phyloP scores from a whole-genome alignment of 1,140 invertebrate species.

The Plectrocnemia conspersa region DNA sequence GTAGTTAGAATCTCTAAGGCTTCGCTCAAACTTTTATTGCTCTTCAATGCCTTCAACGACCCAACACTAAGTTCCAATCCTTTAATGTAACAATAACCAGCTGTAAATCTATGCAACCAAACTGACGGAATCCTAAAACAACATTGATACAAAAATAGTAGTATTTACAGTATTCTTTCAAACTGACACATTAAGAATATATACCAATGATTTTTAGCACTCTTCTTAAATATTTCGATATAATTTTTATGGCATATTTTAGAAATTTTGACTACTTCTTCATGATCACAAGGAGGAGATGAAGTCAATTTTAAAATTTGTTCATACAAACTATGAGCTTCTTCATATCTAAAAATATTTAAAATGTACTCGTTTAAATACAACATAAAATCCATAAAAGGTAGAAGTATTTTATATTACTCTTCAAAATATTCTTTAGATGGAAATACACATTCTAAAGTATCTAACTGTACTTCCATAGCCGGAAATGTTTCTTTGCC shows the following conservation, averaged over 20 bases:
- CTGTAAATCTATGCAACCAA: constrained; percentile 25
- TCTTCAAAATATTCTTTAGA: constrained; percentile 23
- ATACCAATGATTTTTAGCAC: constrained; percentile 15
- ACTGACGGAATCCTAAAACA: constrained; percentile 10
- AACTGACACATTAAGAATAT: no score
- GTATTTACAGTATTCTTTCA: background rate
- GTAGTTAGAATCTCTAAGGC: constrained; percentile 39
- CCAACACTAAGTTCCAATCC: constrained; percentile 18
- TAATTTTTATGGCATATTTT: constrained; percentile 15
- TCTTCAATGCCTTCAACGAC: constrained; percentile 20
- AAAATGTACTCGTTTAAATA: no score
- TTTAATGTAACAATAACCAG: constrained; percentile 24
- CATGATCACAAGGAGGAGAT: constrained; percentile 2
- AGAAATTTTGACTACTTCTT: constrained; percentile 11
- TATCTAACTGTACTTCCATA: constrained; percentile 16
- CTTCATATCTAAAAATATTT: constrained; percentile 16
- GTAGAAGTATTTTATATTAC: constrained; percentile 9
- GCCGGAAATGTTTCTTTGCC: constrained; percentile 24
- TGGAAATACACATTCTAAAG: constrained; percentile 20
- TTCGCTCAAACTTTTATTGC: constrained; percentile 13
- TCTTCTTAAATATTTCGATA: constrained; percentile 7
- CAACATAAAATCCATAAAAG: background rate
- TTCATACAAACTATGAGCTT: constrained; percentile 17
- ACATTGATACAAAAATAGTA: background rate
- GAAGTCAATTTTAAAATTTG: constrained; percentile 10